Evolutionary conservation across 1,140 invertebrate species (phyloP), one percentile per base, ranked within the genome.

Genomic region (Drosophila santomea): DNA sequence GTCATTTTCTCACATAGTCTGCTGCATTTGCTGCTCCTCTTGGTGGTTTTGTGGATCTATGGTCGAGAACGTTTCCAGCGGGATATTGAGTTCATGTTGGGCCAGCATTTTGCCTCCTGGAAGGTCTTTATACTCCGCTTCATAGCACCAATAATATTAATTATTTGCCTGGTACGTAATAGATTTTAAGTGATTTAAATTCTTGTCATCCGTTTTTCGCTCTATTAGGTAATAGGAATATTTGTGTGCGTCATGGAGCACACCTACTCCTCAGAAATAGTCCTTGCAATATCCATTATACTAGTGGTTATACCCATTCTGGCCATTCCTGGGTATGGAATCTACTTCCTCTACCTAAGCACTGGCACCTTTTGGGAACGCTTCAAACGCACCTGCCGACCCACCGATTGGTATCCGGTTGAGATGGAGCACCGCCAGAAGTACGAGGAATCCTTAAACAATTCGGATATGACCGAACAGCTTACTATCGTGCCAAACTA

Each of bases 61-160:
- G 96, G 96, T 91, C 93, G 94, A n/a, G 93, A 95, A 20, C 94
- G 95, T 59, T 95, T 97, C 63, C 94, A 94, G 45, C 91, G 93
- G 38, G 96, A 97, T 80, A 93, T 97, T 2, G 93, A 97, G 86
- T 96, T 96, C 75, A 98, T 97, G 97, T 94, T 96, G n/a, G 95
- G 95, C 4, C 93, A 94, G 67, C 94, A 95, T 36, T 94, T 97
- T 7, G 94, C 73, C 15, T 86, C 86, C 0, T 92, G 91, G 91
- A 91, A 85, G 56, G 39, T 92, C 2, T 83, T 80, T 35, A 58
- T 91, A 2, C 51, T 92, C 15, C 76, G 91, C 17, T 92, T 83
- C 48, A 74, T 92, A 17, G 71, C 86, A 4, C 91, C 91, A 1
- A 4, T 92, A 1, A 74, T 80, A 41, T 52, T 92, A 4, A 0